Evolutionary conservation across 2,797 vertebrate genomes (phyloP), one percentile per base, ranked within the genome.

Genomic region (Denticeps clupeoides): DNA sequence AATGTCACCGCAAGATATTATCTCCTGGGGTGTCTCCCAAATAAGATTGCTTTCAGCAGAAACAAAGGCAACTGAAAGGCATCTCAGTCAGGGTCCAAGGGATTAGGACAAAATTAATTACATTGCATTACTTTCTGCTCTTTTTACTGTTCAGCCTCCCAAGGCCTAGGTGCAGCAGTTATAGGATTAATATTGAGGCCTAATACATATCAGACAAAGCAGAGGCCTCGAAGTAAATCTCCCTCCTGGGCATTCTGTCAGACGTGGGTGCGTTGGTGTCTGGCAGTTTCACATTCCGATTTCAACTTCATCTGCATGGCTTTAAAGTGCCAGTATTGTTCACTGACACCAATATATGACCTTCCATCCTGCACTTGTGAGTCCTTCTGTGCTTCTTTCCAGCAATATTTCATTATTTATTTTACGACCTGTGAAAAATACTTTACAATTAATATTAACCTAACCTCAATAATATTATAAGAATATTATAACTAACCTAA

Each of bases 61-160:
- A 15, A 25, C 18, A 35, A 18, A 35, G 16, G 35, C 22, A 35
- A 9, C 31, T 24, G 56, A 67, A 49, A 52, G 47, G 49, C 27
- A n/a, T 45, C 35, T 43, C 40, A 13, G 63, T 59, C 46, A 37
- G 58, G 63, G 61, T 64, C 48, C 56, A 45, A 45, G 51, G 55
- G 63, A 74, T 72, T 69, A 68, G 52, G 68, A 68, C 58, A 31
- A 65, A 77, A 79, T 73, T 54, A 73, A 81, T 78, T 71, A 69
- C 37, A 63, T 49, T 53, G 51, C 58, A 58, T 58, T 53, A 55
- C 55, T 18, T 47, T 45, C 53, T 58, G 65, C 53, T 58, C 47
- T 54, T 19, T 52, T 42, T 70, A 75, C 59, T 55, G 55, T 60
- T 42, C 9, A 15, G 24, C 51, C 26, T 60, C 47, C 31, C 41